A percentile compares a stretch with the other conserved stretches of the same genome.
Evolutionary conservation across 2,113 vertebrate genomes (phyloP).

Genomic region (Craseonycteris thonglongyai): DNA sequence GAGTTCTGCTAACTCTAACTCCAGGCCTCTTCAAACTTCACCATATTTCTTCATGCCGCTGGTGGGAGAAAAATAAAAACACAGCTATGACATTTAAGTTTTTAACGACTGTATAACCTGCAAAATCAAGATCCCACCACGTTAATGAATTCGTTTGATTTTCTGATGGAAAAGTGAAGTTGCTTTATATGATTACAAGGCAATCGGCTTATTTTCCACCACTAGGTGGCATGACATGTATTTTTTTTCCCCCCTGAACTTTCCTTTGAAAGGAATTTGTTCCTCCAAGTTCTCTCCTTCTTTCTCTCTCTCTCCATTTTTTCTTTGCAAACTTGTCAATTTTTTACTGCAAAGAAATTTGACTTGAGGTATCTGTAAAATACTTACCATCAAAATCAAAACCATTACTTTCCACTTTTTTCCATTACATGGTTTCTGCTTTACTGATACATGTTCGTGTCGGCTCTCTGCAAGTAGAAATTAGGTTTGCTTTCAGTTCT

Average conservation of each 20-base stretch:
- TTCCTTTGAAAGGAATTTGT: neutral
- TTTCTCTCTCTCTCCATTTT: no score
- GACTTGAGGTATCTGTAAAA: neutral
- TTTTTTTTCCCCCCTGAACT: neutral
- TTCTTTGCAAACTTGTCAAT: neutral
- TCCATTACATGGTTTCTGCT: neutral
- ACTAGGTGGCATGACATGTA: constrained; percentile 62
- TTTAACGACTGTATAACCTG: neutral
- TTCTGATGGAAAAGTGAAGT: neutral
- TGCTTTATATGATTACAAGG: neutral
- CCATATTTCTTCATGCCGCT: neutral
- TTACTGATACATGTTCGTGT: neutral
- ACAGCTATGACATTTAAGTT: neutral
- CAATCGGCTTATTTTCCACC: constrained; percentile 6
- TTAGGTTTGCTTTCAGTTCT: neutral
- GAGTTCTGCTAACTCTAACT: neutral
- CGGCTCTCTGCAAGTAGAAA: neutral
- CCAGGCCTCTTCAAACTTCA: neutral
- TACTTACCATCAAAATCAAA: neutral
- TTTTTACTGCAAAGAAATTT: neutral
- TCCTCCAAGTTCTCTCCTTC: no score
- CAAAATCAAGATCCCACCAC: neutral
- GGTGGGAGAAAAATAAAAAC: neutral
- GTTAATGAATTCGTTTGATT: neutral
- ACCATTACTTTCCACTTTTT: neutral